Percentiles rank a stretch among this genome's conserved stretches.
phyloP scores from a whole-genome alignment of 2,113 vertebrate species.

The Orycteropus afer region DNA sequence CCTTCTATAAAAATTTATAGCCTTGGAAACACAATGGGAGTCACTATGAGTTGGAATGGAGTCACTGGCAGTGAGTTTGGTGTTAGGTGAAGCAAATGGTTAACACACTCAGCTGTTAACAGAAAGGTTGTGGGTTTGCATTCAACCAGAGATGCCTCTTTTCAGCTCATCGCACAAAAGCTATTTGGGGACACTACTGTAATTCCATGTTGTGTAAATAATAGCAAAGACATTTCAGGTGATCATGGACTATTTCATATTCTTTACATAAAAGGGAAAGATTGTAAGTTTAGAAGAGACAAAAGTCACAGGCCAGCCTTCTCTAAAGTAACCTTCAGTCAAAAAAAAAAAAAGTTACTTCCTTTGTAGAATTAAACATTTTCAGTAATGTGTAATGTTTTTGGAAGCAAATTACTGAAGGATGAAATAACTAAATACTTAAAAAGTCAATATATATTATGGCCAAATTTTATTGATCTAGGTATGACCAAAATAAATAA shows the following conservation, averaged over 20 bases:
- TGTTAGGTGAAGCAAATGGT: neutral
- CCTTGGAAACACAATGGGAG: too few species aligned
- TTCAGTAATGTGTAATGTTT: neutral
- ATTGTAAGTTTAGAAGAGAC: too few species aligned
- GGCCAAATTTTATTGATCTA: neutral
- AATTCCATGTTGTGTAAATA: neutral
- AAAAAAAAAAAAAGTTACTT: neutral
- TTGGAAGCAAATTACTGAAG: neutral
- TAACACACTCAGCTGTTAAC: neutral
- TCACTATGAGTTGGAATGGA: too few species aligned
- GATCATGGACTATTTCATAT: neutral
- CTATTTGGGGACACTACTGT: too few species aligned
- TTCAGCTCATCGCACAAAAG: neutral
- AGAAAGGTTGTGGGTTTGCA: neutral
- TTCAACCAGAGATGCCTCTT: neutral
- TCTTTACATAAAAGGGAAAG: neutral
- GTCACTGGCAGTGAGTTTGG: too few species aligned
- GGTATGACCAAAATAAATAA: neutral
- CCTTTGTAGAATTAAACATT: neutral
- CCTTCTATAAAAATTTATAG: too few species aligned
- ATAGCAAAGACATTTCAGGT: neutral
- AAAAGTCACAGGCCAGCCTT: too few species aligned
- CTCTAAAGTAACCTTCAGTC: neutral
- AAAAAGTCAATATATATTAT: neutral
- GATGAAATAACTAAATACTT: neutral